These are phyloP conservation scores for Pediacus dermestoides DNA, from an alignment of 2,888 invertebrate genomes.

Conservation along the genomic window DNA sequence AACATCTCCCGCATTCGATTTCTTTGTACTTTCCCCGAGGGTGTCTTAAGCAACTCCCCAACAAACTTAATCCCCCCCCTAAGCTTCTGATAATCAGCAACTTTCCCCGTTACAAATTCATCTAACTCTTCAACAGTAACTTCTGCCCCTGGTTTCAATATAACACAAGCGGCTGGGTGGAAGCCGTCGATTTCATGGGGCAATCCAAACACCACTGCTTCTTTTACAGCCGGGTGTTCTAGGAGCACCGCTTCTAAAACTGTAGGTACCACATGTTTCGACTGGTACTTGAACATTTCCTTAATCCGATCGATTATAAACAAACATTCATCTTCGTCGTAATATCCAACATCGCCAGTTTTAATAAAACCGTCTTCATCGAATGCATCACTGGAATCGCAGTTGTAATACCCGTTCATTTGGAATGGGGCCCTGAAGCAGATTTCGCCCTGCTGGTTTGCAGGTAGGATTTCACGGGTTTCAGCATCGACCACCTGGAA, in stretches of 20 bases:
- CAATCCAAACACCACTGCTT: conserved; percentile 70
- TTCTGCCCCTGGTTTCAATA: too few species aligned
- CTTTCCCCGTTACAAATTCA: too few species aligned
- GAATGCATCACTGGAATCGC: conserved; percentile 46
- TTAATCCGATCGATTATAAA: conserved; percentile 51
- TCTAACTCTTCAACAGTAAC: too few species aligned
- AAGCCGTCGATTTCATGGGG: conserved; percentile 68
- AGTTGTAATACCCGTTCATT: conserved; percentile 50
- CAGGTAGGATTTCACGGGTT: conserved; percentile 49
- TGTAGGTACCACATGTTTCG: conserved; percentile 64
- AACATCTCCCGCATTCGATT: too few species aligned
- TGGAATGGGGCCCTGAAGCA: conserved; percentile 47
- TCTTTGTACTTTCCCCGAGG: too few species aligned
- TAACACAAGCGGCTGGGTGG: conserved; percentile 52
- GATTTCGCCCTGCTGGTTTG: conserved; percentile 53
- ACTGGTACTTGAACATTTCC: conserved; percentile 50
- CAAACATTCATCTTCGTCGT: conserved; percentile 50
- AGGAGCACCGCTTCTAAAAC: conserved; percentile 71
- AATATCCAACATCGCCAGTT: conserved; percentile 52
- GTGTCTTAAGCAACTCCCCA: too few species aligned
- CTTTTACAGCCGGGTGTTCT: conserved; percentile 66
- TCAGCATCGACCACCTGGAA: conserved; percentile 51
- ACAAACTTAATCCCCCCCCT: too few species aligned
- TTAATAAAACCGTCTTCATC: conserved; percentile 50
- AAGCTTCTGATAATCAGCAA: too few species aligned